Percentiles rank a stretch among this genome's conserved stretches.
These are phyloP conservation scores for Homarus gammarus DNA, from an alignment of 2,888 invertebrate species.

Conservation along the genomic window DNA sequence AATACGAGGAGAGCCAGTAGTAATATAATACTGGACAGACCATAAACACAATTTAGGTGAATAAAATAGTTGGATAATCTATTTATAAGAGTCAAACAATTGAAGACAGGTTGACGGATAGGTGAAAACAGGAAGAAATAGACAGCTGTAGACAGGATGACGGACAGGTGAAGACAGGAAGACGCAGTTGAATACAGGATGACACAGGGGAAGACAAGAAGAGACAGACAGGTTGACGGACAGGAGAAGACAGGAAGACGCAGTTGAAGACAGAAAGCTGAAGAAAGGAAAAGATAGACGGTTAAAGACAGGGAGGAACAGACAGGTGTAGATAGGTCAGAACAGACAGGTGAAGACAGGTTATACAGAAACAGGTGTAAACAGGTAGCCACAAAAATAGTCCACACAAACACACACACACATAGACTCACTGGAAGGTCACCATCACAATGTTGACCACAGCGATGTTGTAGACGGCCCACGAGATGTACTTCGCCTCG, in stretches of 20 bases:
- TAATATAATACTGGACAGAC: too few relatives aligned
- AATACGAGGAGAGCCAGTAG: too few relatives aligned
- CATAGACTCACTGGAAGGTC: constrained; percentile 92
- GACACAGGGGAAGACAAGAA: neutral
- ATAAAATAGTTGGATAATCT: too few relatives aligned
- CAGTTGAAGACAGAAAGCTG: too few relatives aligned
- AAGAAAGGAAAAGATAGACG: neutral
- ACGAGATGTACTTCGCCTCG: constrained; percentile 94
- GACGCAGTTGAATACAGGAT: neutral
- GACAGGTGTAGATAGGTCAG: neutral
- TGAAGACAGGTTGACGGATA: too few relatives aligned
- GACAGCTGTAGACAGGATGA: neutral
- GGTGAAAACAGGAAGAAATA: neutral
- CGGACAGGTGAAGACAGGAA: neutral
- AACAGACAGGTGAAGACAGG: too few relatives aligned
- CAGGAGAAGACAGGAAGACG: neutral
- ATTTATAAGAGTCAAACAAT: too few relatives aligned
- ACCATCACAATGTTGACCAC: constrained; percentile 95
- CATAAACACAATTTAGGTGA: too few relatives aligned
- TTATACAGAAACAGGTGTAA: too few relatives aligned
- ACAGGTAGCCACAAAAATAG: neutral
- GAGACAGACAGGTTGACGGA: neutral
- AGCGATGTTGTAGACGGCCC: constrained; percentile 96
- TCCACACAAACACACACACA: neutral
- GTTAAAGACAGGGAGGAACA: neutral